phyloP scores from a whole-genome alignment of 2,888 invertebrate genomes.

The Ecliptopera silaceata region DNA sequence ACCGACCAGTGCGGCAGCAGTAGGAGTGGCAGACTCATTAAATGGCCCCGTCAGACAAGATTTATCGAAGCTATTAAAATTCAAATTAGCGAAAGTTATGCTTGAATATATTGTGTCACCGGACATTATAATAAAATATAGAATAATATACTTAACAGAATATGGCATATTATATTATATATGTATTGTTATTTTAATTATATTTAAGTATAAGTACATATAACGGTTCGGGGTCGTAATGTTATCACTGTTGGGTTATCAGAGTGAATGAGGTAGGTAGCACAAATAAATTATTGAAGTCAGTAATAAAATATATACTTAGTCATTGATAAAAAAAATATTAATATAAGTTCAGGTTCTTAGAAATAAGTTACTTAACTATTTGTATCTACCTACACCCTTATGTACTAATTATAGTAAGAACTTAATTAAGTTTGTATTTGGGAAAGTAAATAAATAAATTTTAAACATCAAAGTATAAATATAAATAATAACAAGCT shows the following conservation, averaged over 20 bases:
- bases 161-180: too few relatives aligned
- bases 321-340: conserved; percentile 19
- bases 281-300: conserved; percentile 10
- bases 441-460: too few relatives aligned
- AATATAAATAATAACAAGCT: background rate
- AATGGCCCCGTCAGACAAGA: conserved; percentile 45
- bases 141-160: conserved; percentile 32
- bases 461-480: background rate
- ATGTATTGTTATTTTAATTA: too few relatives aligned
- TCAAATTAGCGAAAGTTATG: conserved; percentile 62
- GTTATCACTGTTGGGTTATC: conserved; percentile 34
- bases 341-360: conserved; percentile 13
- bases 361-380: conserved; percentile 1
- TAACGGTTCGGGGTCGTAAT: conserved; percentile 17
- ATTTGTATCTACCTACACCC: too few relatives aligned
- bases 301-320: too few relatives aligned
- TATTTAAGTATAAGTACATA: background rate
- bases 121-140: conserved; percentile 34
- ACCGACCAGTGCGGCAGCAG: conserved; percentile 15
- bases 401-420: too few relatives aligned
- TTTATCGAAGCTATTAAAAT: conserved; percentile 59
- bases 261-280: conserved; percentile 26
- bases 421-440: too few relatives aligned
- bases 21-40: conserved; percentile 44
- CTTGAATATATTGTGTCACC: conserved; percentile 42